Conservation (phyloP, 2,888 invertebrate species). For the Eupithecia subfuscata region DNA sequence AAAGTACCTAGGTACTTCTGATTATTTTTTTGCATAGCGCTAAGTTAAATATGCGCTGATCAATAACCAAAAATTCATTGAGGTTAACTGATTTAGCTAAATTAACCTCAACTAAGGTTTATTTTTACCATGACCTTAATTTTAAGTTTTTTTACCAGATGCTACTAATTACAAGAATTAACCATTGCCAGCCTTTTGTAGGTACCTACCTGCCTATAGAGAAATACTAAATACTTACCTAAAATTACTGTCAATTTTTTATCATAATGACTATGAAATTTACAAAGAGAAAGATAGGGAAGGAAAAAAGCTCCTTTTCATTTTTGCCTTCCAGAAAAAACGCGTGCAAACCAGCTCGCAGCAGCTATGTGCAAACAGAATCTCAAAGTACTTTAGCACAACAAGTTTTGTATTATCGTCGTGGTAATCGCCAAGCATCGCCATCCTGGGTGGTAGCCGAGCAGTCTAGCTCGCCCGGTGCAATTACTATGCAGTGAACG, state of each 20-base stretch:
- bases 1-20: too few species aligned
- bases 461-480: constrained; percentile 63
- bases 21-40: not conserved
- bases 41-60: not conserved
- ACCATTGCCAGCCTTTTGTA: not conserved
- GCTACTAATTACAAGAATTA: not conserved
- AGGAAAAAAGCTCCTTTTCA: not conserved
- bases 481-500: constrained; percentile 57
- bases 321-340: not conserved
- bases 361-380: not conserved
- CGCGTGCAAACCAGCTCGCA: not conserved
- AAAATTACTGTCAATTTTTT: not conserved
- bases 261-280: not conserved
- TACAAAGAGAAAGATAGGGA: not conserved
- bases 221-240: not conserved
- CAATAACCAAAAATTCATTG: not conserved
- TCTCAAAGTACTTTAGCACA: not conserved
- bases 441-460: constrained; percentile 67
- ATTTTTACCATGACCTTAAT: constrained; percentile 2
- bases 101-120: not conserved
- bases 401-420: constrained; percentile 9
- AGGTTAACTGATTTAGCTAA: not conserved
- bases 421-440: constrained; percentile 29
- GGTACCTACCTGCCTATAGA: not conserved
- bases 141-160: not conserved